Evolutionary conservation across 2,888 invertebrate species (phyloP).

Genomic region (Lottia gigantea): DNA sequence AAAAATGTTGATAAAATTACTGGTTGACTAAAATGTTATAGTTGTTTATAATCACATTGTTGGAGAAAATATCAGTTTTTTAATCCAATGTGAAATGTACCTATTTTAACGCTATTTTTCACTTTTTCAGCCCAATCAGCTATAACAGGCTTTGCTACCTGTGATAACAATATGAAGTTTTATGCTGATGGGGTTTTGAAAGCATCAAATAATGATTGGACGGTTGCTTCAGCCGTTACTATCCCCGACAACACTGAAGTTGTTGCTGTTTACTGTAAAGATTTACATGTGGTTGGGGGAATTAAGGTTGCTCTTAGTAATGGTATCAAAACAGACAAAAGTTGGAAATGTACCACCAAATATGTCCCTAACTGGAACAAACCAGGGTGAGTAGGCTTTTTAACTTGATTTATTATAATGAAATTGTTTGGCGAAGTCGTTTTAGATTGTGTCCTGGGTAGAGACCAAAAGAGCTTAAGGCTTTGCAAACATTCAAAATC

Average conservation of each 20-base stretch:
- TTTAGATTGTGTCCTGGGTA: too few relatives aligned
- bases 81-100: too few relatives aligned
- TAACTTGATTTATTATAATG: too few relatives aligned
- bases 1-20: too few relatives aligned
- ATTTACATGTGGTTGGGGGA: neutral
- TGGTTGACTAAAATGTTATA: too few relatives aligned
- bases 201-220: neutral
- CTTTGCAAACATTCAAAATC: too few relatives aligned
- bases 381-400: neutral
- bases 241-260: neutral
- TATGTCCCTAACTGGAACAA: neutral
- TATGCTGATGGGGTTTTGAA: neutral
- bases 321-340: conserved; percentile 2
- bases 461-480: too few relatives aligned
- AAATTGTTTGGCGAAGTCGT: too few relatives aligned
- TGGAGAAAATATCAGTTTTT: too few relatives aligned
- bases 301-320: neutral
- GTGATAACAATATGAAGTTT: neutral
- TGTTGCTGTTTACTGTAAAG: neutral
- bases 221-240: neutral
- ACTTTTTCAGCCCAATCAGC: neutral
- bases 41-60: too few relatives aligned
- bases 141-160: neutral
- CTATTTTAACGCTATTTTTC: neutral
- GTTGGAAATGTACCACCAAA: neutral